Conservation (phyloP, 2,888 invertebrate species). For the Frankliniella intonsa region DNA sequence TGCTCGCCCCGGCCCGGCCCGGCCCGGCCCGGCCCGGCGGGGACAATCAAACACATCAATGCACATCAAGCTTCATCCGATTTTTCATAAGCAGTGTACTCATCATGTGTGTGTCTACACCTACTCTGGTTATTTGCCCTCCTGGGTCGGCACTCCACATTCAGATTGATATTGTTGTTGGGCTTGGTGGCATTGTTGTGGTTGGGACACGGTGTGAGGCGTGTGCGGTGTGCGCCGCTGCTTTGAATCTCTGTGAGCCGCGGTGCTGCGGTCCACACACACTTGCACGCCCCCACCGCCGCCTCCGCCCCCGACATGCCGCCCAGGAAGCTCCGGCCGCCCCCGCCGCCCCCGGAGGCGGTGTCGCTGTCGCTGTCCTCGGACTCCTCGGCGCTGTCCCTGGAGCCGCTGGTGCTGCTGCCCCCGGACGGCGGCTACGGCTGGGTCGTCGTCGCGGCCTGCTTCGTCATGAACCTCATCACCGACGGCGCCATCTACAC, state of each 20-base stretch:
- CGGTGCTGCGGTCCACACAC: too few species aligned
- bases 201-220: not conserved
- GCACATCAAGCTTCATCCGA: not conserved
- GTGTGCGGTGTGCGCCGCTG: not conserved
- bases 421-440: conserved; percentile 16
- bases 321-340: not conserved
- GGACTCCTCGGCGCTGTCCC: not conserved
- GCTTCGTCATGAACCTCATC: conserved; percentile 7
- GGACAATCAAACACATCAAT: not conserved
- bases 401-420: conserved; percentile 18
- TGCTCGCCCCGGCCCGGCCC: not conserved
- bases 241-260: not conserved
- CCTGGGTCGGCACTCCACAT: too few species aligned
- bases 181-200: not conserved
- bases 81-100: not conserved
- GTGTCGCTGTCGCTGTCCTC: conserved; percentile 6
- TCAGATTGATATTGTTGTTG: too few species aligned
- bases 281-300: not conserved
- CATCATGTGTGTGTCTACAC: too few species aligned
- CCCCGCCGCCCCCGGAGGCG: not conserved
- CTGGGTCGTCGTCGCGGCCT: not conserved
- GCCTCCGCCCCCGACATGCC: not conserved
- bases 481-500: conserved; percentile 13
- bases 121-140: too few species aligned
- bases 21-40: not conserved